A percentile compares a stretch with the other conserved stretches of the same genome.
These are phyloP conservation scores for Synodontis membranacea DNA, from an alignment of 2,113 vertebrate species.

Conservation along the genomic window DNA sequence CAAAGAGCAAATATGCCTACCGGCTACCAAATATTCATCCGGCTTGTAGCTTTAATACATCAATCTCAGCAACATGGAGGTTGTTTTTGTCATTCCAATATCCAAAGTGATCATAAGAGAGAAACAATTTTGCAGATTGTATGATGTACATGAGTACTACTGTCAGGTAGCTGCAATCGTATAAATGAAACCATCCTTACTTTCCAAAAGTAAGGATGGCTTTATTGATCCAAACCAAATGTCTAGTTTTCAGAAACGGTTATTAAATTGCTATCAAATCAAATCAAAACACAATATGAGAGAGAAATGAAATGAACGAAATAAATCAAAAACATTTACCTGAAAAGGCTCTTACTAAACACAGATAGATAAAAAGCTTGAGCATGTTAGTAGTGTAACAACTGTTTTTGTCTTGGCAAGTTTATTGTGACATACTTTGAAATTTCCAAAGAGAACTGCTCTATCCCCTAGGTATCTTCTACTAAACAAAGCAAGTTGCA, in stretches of 20 bases:
- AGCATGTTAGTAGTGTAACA: neutral
- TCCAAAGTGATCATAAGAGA: neutral
- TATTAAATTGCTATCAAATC: neutral
- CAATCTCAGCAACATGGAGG: neutral
- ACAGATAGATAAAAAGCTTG: neutral
- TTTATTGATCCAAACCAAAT: neutral
- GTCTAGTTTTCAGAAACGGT: neutral
- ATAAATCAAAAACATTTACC: neutral
- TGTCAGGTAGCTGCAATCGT: neutral
- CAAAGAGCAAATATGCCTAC: neutral
- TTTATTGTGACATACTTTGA: neutral
- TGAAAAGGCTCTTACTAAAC: neutral
- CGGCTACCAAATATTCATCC: neutral
- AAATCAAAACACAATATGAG: too few species aligned
- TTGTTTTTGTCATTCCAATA: slow-evolving; percentile 5
- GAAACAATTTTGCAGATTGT: neutral
- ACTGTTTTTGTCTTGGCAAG: neutral
- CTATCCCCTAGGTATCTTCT: neutral
- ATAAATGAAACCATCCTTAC: neutral
- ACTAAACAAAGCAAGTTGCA: slow-evolving; percentile 36
- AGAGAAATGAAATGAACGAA: neutral
- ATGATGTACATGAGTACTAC: neutral
- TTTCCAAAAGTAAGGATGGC: too few species aligned
- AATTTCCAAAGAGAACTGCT: slow-evolving; percentile 1
- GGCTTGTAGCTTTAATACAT: neutral